Evolutionary conservation across 2,113 vertebrate genomes (phyloP), one percentile per base, ranked within the genome.

Genomic region (Pardalotus punctatus): DNA sequence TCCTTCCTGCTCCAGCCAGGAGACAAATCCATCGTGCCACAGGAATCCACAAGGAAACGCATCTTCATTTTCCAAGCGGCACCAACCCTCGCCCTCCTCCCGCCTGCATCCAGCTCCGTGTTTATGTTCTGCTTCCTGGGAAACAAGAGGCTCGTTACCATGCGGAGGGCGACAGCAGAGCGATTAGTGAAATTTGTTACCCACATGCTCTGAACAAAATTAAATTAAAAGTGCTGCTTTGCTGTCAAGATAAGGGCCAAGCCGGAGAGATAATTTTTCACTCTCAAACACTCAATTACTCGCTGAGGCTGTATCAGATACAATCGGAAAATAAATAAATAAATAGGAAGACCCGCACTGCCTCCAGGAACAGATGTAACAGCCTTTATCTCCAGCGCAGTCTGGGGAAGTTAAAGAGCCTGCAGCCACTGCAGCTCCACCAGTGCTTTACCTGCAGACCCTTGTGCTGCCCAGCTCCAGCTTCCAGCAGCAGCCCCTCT

Each of bases 111-210:
- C 89, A 70, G 93, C 77, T 24, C 61, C 28, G 12, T 40, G 61
- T 95, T 72, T 95, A 42, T 89, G 96, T 96, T 96, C 88, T 72
- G 94, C 96, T 97, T 94, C 97, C 96, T n/a, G 82, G 76, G 96
- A 96, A 97, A 97, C 96, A 97, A 97, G 97, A 91, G 91, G 81
- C 96, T 97, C 70, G 91, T 98, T 98, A 97, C 97, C 97, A 98
- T 97, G 97, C 83, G 43, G 96, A 96, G 97, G 97, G 97, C 91
- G 95, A 97, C 97, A 97, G 97, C 94, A 57, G 5, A 95, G 96
- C 98, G 96, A 98, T 98, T 98, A 98, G 98, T 95, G 97, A 98
- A 98, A 98, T 98, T 98, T 98, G 98, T 98, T 98, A 98, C 98
- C 97, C 97, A 29, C 97, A 96, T 81, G 96, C 97, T 97, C 97